Evolutionary conservation across 2,797 vertebrate genomes (phyloP), one percentile per base, ranked within the genome.

Genomic region (Schizopygopsis pylzovi): DNA sequence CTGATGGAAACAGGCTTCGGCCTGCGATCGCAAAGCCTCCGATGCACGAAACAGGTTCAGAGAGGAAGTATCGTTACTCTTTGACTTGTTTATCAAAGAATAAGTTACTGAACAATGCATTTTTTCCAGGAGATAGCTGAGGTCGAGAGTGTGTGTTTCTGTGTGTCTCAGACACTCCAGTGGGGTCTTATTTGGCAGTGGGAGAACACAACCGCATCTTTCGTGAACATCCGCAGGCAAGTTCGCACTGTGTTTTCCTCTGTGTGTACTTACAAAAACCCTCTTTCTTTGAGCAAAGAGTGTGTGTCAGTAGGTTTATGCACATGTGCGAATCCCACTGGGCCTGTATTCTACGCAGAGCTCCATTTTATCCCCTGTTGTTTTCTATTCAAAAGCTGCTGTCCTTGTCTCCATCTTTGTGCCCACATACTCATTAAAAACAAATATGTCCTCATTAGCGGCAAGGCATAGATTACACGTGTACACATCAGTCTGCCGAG

Each of bases 401-500:
- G 85, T 91, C 92, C 89, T 88, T 84, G 59, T 90, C 87, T 88
- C 41, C 90, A 90, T 94, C 93, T 90, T 88, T 91, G 89, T 89
- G 90, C 88, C 85, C 90, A 79, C 84, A 78, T 82, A 89, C 80
- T 56, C 45, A 85, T 86, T 92, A 88, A 87, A 92, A 93, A 93
- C 89, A 93, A 93, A 92, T 91, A 92, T 92, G 92, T 91, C 94
- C 91, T 95, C 94, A 95, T 96, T 97, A 97, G 94, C 93, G 92
- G 84, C 91, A 92, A 91, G 90, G 94, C 94, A 93, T 89, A 94
- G 92, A 93, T 88, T 93, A 85, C 86, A 94, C 92, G 88, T 92
- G 91, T 89, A 94, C 92, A 87, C 93, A 86, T 86, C 82, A 87
- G 63, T 78, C 86, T 87, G 79, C 71, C 45, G 77, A 87, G 56